Percentiles rank a stretch among this genome's conserved stretches.
phyloP scores from a whole-genome alignment of 2,888 invertebrate species.

The Anorthoa munda region DNA sequence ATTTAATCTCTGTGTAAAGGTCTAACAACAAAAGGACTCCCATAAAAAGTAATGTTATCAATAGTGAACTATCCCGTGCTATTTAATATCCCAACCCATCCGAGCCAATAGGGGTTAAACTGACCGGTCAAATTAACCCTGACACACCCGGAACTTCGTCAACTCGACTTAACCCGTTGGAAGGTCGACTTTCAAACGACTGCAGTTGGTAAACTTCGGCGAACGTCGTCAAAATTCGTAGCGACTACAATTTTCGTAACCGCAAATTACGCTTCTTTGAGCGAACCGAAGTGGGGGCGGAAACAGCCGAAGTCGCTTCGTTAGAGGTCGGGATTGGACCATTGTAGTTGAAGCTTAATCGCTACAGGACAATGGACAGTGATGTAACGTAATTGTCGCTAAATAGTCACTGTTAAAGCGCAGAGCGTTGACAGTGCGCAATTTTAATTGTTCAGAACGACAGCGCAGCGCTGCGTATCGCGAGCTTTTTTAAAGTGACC shows the following conservation, averaged over 20 bases:
- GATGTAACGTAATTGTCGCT: constrained; percentile 87
- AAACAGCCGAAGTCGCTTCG: constrained; percentile 88
- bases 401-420: constrained; percentile 85
- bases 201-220: constrained; percentile 76
- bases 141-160: constrained; percentile 75
- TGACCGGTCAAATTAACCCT: constrained; percentile 77
- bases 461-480: constrained; percentile 67
- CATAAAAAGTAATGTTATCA: constrained; percentile 61
- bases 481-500: constrained; percentile 77
- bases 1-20: constrained; percentile 43
- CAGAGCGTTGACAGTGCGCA: constrained; percentile 78
- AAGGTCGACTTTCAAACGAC: constrained; percentile 83
- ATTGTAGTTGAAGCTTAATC: constrained; percentile 87
- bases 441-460: constrained; percentile 77
- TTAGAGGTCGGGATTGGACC: constrained; percentile 86
- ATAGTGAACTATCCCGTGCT: constrained; percentile 59
- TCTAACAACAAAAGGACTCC: constrained; percentile 44
- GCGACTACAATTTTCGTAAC: constrained; percentile 84
- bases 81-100: constrained; percentile 68
- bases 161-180: constrained; percentile 77
- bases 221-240: constrained; percentile 81
- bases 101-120: constrained; percentile 74
- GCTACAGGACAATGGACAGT: constrained; percentile 87
- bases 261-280: constrained; percentile 90
- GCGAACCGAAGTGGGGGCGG: constrained; percentile 83